Percentiles rank a stretch among this genome's conserved stretches.
Conservation (phyloP, 2,888 invertebrate species). For the Hydraecia micacea region DNA sequence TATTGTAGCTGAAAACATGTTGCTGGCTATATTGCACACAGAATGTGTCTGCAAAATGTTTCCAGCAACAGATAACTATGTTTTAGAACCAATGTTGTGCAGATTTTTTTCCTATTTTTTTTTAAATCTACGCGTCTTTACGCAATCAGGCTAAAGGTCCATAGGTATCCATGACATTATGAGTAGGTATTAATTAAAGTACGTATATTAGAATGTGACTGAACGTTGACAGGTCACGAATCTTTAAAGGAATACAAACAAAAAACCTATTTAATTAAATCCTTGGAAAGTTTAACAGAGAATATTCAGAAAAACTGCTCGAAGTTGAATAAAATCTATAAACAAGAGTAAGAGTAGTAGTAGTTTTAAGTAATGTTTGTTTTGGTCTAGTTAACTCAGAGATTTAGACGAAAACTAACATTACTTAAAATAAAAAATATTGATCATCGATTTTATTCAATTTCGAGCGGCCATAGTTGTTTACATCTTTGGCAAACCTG, state of each 20-base stretch:
- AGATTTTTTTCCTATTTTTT: not conserved
- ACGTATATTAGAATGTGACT: conserved; percentile 1
- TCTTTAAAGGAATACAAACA: conserved; percentile 10
- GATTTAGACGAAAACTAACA: too few relatives aligned
- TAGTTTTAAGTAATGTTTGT: too few relatives aligned
- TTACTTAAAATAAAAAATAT: too few relatives aligned
- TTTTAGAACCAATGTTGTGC: not conserved
- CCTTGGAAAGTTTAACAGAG: conserved; percentile 6
- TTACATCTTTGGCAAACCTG: too few relatives aligned
- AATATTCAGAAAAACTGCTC: conserved; percentile 9
- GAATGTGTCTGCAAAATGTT: not conserved
- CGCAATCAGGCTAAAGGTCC: too few relatives aligned
- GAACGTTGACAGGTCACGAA: conserved; percentile 16
- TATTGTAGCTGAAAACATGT: not conserved
- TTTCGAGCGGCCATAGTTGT: too few relatives aligned
- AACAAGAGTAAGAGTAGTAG: too few relatives aligned
- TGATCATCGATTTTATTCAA: too few relatives aligned
- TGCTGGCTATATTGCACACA: not conserved
- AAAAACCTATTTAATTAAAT: conserved; percentile 31
- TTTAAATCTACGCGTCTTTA: not conserved
- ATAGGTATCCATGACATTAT: not conserved
- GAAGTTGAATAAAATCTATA: too few relatives aligned
- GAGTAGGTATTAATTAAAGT: not conserved
- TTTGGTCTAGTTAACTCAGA: too few relatives aligned
- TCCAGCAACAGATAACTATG: not conserved